Conservation (phyloP, 2,113 vertebrate genomes). For the Peucedramus taeniatus region DNA sequence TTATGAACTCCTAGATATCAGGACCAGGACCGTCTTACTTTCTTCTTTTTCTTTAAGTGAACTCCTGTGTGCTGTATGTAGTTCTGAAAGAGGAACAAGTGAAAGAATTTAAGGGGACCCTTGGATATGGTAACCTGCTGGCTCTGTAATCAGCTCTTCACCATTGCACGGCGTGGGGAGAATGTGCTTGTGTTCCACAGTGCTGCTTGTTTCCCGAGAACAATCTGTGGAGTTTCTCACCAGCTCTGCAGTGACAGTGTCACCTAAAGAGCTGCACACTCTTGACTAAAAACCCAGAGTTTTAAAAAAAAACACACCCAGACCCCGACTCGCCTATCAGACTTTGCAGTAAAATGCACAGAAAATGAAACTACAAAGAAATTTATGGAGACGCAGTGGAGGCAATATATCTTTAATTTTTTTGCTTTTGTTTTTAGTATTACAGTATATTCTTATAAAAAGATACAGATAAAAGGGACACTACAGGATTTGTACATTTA, state of each 20-base stretch:
- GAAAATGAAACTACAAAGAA: not conserved
- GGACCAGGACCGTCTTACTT: not conserved
- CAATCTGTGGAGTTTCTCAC: not conserved
- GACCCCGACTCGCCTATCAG: not conserved
- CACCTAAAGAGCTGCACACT: not conserved
- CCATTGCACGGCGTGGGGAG: rapidly evolving
- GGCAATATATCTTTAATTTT: conserved; percentile 76
- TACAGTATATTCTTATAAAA: conserved; percentile 81
- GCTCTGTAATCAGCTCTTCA: not conserved
- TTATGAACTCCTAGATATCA: not conserved
- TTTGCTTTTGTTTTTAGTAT: conserved; percentile 74
- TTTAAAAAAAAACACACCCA: not conserved
- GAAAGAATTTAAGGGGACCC: not conserved
- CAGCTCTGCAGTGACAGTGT: not conserved
- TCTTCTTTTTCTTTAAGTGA: not conserved
- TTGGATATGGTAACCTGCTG: not conserved
- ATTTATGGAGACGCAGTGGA: not conserved
- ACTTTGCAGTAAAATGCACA: not conserved
- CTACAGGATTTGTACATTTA: conserved; percentile 74
- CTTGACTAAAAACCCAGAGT: not conserved
- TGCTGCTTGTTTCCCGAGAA: not conserved
- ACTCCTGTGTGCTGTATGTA: not conserved
- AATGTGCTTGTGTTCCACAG: not conserved
- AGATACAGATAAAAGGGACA: conserved; percentile 73
- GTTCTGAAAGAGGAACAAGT: not conserved